These are phyloP conservation scores for Kryptolebias marmoratus DNA, from an alignment of 2,113 vertebrate species.

Conservation along the genomic window DNA sequence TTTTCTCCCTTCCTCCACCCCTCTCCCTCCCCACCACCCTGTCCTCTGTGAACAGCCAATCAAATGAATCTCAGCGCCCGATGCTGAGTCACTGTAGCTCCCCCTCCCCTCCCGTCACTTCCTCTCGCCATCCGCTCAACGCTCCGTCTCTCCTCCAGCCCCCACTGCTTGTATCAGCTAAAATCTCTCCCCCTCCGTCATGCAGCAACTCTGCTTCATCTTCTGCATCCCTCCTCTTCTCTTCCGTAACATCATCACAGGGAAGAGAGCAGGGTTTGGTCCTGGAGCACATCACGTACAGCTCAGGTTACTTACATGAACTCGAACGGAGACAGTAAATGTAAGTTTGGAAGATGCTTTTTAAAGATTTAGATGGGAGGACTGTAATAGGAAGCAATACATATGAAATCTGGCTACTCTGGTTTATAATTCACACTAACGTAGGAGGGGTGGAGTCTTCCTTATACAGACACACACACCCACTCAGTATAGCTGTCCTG, in stretches of 20 bases:
- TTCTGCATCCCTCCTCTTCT: background rate
- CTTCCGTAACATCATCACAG: background rate
- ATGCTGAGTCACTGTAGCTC: constrained; percentile 68
- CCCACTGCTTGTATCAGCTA: constrained; percentile 1
- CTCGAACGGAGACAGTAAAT: no score
- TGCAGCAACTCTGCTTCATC: background rate
- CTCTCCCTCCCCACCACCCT: constrained; percentile 11
- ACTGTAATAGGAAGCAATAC: no score
- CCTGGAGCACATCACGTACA: no score
- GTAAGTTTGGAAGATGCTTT: no score
- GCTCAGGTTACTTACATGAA: no score
- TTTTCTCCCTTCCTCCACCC: background rate
- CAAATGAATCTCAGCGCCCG: constrained; percentile 11
- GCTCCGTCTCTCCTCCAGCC: background rate
- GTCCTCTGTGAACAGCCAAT: constrained; percentile 20
- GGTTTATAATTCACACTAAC: background rate
- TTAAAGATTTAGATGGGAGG: no score
- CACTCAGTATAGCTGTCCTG: no score
- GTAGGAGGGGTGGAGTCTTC: background rate
- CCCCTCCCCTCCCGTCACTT: background rate
- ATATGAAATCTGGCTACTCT: no score
- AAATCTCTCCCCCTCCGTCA: background rate
- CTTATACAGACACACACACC: no score
- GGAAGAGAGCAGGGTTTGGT: background rate
- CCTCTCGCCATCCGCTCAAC: background rate